Evolutionary conservation across 2,888 invertebrate genomes (phyloP).

Genomic region (Nomada flava): DNA sequence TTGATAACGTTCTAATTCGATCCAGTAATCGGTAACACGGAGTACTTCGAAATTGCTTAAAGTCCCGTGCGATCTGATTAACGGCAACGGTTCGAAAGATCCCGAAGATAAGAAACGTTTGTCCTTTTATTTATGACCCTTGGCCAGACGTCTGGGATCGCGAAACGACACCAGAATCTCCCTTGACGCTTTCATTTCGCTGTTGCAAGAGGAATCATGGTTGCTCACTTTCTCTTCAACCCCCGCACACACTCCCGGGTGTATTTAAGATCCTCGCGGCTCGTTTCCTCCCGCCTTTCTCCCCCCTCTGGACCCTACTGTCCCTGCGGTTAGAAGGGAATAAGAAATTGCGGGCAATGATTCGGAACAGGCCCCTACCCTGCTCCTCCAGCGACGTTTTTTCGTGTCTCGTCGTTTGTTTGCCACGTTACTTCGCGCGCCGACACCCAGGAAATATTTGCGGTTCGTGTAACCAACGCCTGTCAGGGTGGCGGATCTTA

Average conservation of each 20-base stretch:
- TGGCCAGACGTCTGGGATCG: background rate
- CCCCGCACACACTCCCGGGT: slow-evolving; percentile 12
- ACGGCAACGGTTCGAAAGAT: background rate
- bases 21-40: background rate
- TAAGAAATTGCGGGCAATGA: slow-evolving; percentile 68
- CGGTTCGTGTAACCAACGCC: slow-evolving; percentile 43
- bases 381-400: slow-evolving; percentile 44
- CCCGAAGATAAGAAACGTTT: background rate
- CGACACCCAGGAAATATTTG: slow-evolving; percentile 57
- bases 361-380: slow-evolving; percentile 60
- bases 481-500: slow-evolving; percentile 36
- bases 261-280: slow-evolving; percentile 38
- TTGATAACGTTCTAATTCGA: slow-evolving; percentile 37
- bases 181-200: slow-evolving; percentile 20
- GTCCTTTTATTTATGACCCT: slow-evolving; percentile 20
- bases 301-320: background rate
- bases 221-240: slow-evolving; percentile 34
- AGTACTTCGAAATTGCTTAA: no score
- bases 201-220: slow-evolving; percentile 36
- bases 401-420: slow-evolving; percentile 57
- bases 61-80: no score
- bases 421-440: slow-evolving; percentile 52
- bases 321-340: slow-evolving; percentile 55
- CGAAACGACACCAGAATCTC: background rate
- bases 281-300: slow-evolving; percentile 8